phyloP scores from a whole-genome alignment of 2,888 invertebrate species.

The Microplitis manilae region DNA sequence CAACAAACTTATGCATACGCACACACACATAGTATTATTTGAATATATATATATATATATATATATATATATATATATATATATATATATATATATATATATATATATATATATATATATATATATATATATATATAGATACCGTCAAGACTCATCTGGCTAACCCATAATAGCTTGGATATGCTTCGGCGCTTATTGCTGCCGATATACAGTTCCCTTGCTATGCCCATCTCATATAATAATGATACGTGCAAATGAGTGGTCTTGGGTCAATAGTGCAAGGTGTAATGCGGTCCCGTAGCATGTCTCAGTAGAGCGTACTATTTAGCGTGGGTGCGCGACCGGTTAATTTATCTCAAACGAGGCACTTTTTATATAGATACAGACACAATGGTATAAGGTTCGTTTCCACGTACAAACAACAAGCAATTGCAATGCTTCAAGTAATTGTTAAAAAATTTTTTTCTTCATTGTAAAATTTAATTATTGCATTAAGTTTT shows the following conservation, averaged over 20 bases:
- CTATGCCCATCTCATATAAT: not conserved
- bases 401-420: not conserved
- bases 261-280: slow-evolving; percentile 31
- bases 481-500: too few species aligned
- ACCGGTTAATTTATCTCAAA: slow-evolving; percentile 25
- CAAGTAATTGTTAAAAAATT: too few species aligned
- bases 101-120: slow-evolving; percentile 9
- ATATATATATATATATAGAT: slow-evolving; percentile 15
- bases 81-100: slow-evolving; percentile 11
- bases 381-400: not conserved
- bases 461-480: too few species aligned
- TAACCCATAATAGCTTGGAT: slow-evolving; percentile 32
- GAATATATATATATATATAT: slow-evolving; percentile 1
- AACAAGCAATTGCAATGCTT: not conserved
- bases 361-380: not conserved
- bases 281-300: slow-evolving; percentile 31
- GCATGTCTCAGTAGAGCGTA: slow-evolving; percentile 22
- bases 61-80: slow-evolving; percentile 11
- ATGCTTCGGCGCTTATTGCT: slow-evolving; percentile 23
- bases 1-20: not conserved
- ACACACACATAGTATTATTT: not conserved
- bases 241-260: slow-evolving; percentile 22
- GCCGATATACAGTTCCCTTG: slow-evolving; percentile 5
- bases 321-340: slow-evolving; percentile 29
- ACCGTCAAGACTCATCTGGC: slow-evolving; percentile 12